Evolutionary conservation across 2,888 invertebrate genomes (phyloP), one percentile per base, ranked within the genome.

Genomic region (Lissonota sp.): DNA sequence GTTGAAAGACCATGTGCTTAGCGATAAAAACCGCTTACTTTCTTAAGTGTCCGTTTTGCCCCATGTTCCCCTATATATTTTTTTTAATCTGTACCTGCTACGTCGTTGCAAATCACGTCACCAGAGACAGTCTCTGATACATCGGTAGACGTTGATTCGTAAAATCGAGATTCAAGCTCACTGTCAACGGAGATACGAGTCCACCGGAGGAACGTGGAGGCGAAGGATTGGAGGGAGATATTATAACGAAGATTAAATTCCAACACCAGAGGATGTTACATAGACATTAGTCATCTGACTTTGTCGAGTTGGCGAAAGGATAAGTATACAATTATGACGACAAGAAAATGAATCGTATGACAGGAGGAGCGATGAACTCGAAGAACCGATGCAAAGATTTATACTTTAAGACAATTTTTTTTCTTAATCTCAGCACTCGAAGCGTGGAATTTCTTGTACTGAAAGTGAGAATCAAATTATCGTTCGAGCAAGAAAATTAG

Each of bases 171-270:
- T 51, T 53, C 37, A 37, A 44, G 57, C 14, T 49, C 60, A 69
- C 40, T 26, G 63, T 42, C 73, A 26, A 8, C n/a, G 53, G 7
- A 6, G 51, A 42, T 5, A 0, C 39, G 58, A 7, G 49, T 1
- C 8, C 12, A 57, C 53, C 5, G 14, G 40, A 63, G 44, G 39
- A 44, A 8, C 2, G 44, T 1, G 44, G 44, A 44, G 44, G 44
- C 12, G 53, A 14, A n/a, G 5, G 53, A 26, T 26, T 26, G 66
- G 67, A 51, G 57, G 42, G 44, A 73, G 39, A 64, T 73, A 77
- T 72, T 73, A 77, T 72, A 72, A 16, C 44, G 53, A 4, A 69
- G 84, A 84, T 84, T 81, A 84, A 84, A 84, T 84, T 82, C 82
- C 83, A 44, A 6, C 26, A 42, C 10, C 46, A 46, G 46, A 64